These are phyloP conservation scores for Hylaeus volcanicus DNA, from an alignment of 1,140 invertebrate genomes.

Conservation along the genomic window DNA sequence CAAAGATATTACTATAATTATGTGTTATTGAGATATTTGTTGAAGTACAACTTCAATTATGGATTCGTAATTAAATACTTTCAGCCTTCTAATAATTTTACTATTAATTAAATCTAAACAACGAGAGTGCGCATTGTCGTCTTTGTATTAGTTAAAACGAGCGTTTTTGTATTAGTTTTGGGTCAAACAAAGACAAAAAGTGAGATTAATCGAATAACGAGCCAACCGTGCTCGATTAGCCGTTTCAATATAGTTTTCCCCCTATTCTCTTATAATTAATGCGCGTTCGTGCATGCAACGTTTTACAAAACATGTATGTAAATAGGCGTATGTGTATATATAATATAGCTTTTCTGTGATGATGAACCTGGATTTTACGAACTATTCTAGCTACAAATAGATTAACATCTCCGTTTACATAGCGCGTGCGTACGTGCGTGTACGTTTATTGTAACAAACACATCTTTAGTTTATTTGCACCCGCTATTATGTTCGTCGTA, in stretches of 20 bases:
- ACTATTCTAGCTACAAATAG: conserved; percentile 55
- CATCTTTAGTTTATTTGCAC: conserved; percentile 29
- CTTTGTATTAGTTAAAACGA: not conserved
- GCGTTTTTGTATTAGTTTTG: conserved; percentile 7
- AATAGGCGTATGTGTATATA: conserved; percentile 31
- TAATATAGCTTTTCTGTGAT: conserved; percentile 70
- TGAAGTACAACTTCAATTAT: conserved; percentile 4
- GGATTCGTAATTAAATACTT: not conserved
- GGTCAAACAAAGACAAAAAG: conserved; percentile 20
- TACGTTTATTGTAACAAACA: not conserved
- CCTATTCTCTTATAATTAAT: not conserved
- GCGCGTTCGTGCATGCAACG: not conserved
- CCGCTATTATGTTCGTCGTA: conserved; percentile 19
- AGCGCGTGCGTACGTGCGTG: conserved; percentile 50
- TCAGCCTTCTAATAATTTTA: not conserved
- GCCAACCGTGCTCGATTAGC: not conserved
- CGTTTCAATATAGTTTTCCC: conserved; percentile 1
- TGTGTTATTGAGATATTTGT: not conserved
- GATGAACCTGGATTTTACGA: conserved; percentile 62
- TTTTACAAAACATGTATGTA: conserved; percentile 21
- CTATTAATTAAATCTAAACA: not conserved
- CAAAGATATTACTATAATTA: conserved; percentile 43
- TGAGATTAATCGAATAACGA: conserved; percentile 14
- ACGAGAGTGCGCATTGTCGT: not conserved
- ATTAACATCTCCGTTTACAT: conserved; percentile 52